Percentiles rank a stretch among this genome's conserved stretches.
Conservation (phyloP, 1,140 invertebrate species). For the Oryzaephilus surinamensis region DNA sequence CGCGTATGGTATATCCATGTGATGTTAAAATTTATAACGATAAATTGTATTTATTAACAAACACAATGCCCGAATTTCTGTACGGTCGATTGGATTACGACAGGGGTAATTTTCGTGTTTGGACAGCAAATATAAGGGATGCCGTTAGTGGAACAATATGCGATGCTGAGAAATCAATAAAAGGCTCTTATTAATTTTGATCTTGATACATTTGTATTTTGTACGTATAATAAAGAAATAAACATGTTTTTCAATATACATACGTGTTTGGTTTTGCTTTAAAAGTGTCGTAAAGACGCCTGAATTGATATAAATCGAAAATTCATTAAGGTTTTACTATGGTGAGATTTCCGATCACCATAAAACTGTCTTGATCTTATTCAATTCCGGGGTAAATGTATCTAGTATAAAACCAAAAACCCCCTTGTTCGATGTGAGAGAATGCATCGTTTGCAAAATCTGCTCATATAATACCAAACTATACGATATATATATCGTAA, state of each 20-base stretch:
- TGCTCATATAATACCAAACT: too few relatives aligned
- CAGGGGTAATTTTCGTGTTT: conserved; percentile 48
- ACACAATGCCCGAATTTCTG: conserved; percentile 47
- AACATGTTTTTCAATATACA: too few relatives aligned
- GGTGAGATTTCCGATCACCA: conserved; percentile 23
- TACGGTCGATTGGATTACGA: conserved; percentile 45
- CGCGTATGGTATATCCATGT: conserved; percentile 53
- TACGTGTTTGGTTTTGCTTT: neutral
- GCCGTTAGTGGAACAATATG: conserved; percentile 26
- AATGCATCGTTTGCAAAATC: too few relatives aligned
- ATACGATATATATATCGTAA: too few relatives aligned
- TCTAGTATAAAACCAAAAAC: too few relatives aligned
- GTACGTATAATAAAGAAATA: too few relatives aligned
- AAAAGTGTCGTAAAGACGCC: neutral
- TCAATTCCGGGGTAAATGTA: conserved; percentile 24
- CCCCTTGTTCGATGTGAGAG: too few relatives aligned
- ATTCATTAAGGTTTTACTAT: conserved; percentile 11
- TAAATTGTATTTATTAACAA: conserved; percentile 48
- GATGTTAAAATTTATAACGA: conserved; percentile 40
- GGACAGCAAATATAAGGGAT: conserved; percentile 25
- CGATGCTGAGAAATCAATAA: conserved; percentile 1
- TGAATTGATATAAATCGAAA: conserved; percentile 6
- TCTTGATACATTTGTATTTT: neutral
- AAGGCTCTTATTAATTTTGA: neutral
- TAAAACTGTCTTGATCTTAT: conserved; percentile 32